Conservation (phyloP, 2,797 vertebrate species). For the Carapus acus region DNA sequence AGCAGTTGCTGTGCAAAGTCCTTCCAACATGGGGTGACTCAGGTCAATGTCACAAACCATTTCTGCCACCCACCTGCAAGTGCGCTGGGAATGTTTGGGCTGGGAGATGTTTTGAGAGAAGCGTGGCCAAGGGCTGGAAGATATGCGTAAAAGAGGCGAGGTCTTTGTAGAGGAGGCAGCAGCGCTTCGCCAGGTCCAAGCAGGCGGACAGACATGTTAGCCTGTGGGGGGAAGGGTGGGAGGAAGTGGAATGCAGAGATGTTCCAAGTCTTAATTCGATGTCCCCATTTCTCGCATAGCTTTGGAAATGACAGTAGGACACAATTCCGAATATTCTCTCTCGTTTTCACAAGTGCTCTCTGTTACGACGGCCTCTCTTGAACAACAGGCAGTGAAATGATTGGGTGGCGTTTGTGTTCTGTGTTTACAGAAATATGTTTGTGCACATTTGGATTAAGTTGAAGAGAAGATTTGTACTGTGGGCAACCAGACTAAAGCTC, state of each 20-base stretch:
- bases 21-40: not conserved
- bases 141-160: conserved; percentile 75
- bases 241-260: not conserved
- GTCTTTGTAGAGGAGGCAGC: conserved; percentile 71
- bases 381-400: not conserved
- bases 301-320: not conserved
- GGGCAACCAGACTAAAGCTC: not conserved
- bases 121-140: conserved; percentile 70
- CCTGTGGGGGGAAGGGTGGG: conserved; percentile 57
- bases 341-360: not conserved
- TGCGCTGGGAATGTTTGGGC: conserved; percentile 61
- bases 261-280: not conserved
- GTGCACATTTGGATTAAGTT: no score
- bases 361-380: not conserved
- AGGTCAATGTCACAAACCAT: not conserved
- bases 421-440: no score
- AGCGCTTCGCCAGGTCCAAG: conserved; percentile 80
- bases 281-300: not conserved
- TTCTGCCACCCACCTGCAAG: conserved; percentile 74
- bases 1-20: not conserved
- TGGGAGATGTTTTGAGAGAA: conserved; percentile 74
- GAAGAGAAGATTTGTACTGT: no score
- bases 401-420: not conserved
- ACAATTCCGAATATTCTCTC: not conserved
- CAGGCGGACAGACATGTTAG: conserved; percentile 78